Conservation (phyloP, 2,888 invertebrate genomes). For the Augiades crinisus region DNA sequence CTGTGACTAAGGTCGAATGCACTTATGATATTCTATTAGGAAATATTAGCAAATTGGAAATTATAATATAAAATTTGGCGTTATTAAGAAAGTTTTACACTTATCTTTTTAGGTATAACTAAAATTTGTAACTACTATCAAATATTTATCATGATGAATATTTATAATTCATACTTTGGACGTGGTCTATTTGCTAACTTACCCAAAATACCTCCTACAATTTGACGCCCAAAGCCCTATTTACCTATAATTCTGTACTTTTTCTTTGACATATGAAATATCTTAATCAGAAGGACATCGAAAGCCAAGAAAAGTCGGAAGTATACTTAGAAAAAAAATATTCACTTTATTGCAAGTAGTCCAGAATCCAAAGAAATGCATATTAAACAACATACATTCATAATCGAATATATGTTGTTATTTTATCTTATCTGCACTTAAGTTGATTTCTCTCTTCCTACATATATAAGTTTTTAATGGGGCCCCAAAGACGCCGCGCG, state of each 20-base stretch:
- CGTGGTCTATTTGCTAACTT: neutral
- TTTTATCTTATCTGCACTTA: neutral
- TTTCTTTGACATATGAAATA: too few relatives aligned
- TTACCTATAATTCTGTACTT: neutral
- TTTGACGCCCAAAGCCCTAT: neutral
- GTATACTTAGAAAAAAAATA: too few relatives aligned
- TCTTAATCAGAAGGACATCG: too few relatives aligned
- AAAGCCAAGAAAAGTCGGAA: too few relatives aligned
- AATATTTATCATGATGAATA: neutral
- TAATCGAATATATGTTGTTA: too few relatives aligned
- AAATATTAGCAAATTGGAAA: slow-evolving; percentile 20
- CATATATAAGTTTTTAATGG: slow-evolving; percentile 21
- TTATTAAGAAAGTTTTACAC: slow-evolving; percentile 13
- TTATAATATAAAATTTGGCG: slow-evolving; percentile 19
- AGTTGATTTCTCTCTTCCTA: neutral
- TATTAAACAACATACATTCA: too few relatives aligned
- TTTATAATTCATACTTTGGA: neutral
- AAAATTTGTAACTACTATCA: slow-evolving; percentile 10
- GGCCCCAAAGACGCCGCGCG: slow-evolving; percentile 63
- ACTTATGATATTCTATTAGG: slow-evolving; percentile 25
- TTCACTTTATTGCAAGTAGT: too few relatives aligned
- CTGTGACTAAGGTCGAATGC: slow-evolving; percentile 15
- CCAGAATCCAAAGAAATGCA: too few relatives aligned
- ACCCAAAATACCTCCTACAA: too few relatives aligned
- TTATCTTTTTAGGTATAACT: slow-evolving; percentile 20